These are phyloP conservation scores for Chalcosyrphus nemorum DNA, from an alignment of 2,888 invertebrate species.

Conservation along the genomic window DNA sequence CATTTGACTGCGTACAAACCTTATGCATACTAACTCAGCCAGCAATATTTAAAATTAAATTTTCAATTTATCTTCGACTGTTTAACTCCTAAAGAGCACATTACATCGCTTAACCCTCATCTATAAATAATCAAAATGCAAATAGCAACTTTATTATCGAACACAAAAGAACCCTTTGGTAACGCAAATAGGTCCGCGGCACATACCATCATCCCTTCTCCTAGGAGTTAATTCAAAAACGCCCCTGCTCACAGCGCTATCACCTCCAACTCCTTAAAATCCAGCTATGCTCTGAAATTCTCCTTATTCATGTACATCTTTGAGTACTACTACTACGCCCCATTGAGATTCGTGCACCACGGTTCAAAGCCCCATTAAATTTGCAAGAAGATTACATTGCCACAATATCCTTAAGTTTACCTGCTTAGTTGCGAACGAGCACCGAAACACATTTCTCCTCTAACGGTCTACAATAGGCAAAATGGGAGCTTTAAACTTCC, in stretches of 20 bases:
- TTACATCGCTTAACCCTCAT: background rate
- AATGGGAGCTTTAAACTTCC: background rate
- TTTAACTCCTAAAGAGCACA: no score
- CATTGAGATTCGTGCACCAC: constrained; percentile 3
- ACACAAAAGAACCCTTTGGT: background rate
- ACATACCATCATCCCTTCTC: background rate
- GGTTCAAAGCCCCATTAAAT: constrained; percentile 4
- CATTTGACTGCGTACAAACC: no score
- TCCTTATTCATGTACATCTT: no score
- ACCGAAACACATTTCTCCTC: no score
- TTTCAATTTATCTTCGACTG: background rate
- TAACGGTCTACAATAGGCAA: background rate
- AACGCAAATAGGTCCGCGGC: background rate
- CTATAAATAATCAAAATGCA: background rate
- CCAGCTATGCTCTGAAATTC: background rate
- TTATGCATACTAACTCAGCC: no score
- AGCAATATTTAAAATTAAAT: background rate
- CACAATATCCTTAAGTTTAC: background rate
- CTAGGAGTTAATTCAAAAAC: no score
- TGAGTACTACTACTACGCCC: background rate
- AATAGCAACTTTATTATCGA: background rate
- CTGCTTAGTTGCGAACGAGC: background rate
- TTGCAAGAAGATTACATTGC: constrained; percentile 12
- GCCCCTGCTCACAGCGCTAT: no score
- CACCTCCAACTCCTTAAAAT: background rate